phyloP scores from a whole-genome alignment of 1,140 invertebrate genomes.

The Orussus abietinus region DNA sequence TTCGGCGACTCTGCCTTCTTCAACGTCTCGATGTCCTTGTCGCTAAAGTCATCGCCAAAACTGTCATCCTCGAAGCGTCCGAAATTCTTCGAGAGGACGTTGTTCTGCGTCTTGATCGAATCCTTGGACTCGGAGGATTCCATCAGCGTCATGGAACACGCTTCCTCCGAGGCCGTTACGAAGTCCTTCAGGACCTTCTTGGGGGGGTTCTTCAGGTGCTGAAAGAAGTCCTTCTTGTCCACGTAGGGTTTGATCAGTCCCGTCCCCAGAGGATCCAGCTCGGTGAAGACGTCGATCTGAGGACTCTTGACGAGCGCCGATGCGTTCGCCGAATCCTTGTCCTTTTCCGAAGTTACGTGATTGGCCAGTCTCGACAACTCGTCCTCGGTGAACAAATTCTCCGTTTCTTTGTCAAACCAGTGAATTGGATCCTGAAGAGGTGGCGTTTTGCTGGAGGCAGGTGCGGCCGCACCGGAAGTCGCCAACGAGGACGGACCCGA shows the following conservation, averaged over 20 bases:
- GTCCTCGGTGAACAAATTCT: constrained; percentile 51
- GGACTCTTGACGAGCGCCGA: constrained; percentile 27
- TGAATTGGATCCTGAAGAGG: constrained; percentile 40
- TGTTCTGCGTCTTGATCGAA: constrained; percentile 28
- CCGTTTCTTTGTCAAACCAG: constrained; percentile 56
- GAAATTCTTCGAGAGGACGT: constrained; percentile 19
- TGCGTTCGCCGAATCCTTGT: constrained; percentile 35
- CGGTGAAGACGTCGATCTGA: constrained; percentile 80
- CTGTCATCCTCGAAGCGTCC: constrained; percentile 37
- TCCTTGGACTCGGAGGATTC: constrained; percentile 32
- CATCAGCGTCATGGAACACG: too few species aligned
- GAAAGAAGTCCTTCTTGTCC: constrained; percentile 93
- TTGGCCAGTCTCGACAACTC: constrained; percentile 34
- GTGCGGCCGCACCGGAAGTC: constrained; percentile 44
- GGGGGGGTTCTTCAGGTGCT: constrained; percentile 87
- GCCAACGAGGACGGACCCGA: constrained; percentile 34
- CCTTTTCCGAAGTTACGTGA: constrained; percentile 33
- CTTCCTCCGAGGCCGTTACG: constrained; percentile 54
- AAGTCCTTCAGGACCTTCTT: constrained; percentile 87
- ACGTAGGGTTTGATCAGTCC: constrained; percentile 86
- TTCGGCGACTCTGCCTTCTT: constrained; percentile 23
- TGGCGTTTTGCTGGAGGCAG: constrained; percentile 49
- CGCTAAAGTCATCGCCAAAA: constrained; percentile 49
- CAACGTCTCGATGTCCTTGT: constrained; percentile 33
- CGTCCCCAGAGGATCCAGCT: constrained; percentile 86